Percentiles rank a stretch among this genome's conserved stretches.
These are phyloP conservation scores for Pogonomyrmex californicus DNA, from an alignment of 1,140 invertebrate genomes.

Conservation along the genomic window DNA sequence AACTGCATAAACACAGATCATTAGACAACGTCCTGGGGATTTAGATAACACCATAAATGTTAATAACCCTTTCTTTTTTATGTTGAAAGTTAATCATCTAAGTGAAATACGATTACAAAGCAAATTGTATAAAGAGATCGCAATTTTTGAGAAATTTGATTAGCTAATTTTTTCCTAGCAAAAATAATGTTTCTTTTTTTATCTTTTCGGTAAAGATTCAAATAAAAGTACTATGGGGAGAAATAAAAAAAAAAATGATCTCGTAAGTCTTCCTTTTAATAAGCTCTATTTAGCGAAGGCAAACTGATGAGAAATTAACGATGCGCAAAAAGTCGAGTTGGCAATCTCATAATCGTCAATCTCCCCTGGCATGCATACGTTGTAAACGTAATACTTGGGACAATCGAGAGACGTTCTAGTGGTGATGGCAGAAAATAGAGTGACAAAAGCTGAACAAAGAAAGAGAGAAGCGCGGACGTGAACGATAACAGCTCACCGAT, in stretches of 20 bases:
- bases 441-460: conserved; percentile 66
- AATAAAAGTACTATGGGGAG: background rate
- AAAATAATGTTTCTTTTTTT: background rate
- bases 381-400: conserved; percentile 69
- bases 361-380: conserved; percentile 48
- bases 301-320: conserved; percentile 27
- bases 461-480: conserved; percentile 80
- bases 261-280: too few relatives aligned
- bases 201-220: too few relatives aligned
- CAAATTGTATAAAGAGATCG: background rate
- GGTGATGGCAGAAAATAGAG: conserved; percentile 62
- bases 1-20: background rate
- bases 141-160: background rate
- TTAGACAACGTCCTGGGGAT: background rate
- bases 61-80: background rate
- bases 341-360: conserved; percentile 63
- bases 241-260: background rate
- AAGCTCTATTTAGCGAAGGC: background rate
- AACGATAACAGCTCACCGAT: conserved; percentile 84
- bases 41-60: background rate
- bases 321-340: conserved; percentile 35
- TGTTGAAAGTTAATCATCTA: background rate
- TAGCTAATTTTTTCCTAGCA: background rate
- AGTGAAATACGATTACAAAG: background rate
- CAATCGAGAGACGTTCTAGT: conserved; percentile 60